Percentiles rank a stretch among this genome's conserved stretches.
These are phyloP conservation scores for Podarcis muralis DNA, from an alignment of 2,113 vertebrate genomes.

Conservation along the genomic window DNA sequence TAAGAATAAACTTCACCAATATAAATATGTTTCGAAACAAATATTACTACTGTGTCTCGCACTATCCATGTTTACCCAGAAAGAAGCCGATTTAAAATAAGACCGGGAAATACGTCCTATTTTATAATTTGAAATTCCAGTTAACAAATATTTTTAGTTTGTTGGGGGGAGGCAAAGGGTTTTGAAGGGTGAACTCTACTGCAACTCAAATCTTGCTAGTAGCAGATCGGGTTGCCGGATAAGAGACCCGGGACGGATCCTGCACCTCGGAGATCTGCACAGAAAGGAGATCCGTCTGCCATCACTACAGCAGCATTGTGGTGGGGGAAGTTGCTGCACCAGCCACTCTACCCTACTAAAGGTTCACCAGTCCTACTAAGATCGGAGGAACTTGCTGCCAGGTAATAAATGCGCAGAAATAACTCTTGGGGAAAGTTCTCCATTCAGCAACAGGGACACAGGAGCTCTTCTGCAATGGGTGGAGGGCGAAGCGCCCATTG, in stretches of 20 bases:
- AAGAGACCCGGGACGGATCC: neutral
- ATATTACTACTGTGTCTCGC: neutral
- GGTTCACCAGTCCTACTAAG: neutral
- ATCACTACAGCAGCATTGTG: neutral
- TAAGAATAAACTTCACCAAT: neutral
- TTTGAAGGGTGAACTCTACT: neutral
- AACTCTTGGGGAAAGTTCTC: accelerated
- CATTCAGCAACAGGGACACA: neutral
- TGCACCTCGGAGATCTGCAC: neutral
- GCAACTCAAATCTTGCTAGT: neutral
- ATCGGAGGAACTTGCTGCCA: neutral
- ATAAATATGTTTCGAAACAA: neutral
- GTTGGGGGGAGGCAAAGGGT: too few relatives aligned
- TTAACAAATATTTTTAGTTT: neutral
- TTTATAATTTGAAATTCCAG: neutral
- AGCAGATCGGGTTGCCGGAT: neutral
- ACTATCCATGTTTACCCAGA: neutral
- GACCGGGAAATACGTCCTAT: neutral
- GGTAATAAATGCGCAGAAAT: neutral
- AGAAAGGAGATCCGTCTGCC: neutral
- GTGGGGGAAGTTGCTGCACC: too few relatives aligned
- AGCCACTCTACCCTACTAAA: neutral
- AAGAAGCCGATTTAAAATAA: neutral
- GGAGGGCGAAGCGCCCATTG: neutral
- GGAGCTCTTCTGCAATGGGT: neutral